Percentiles rank a stretch among this genome's conserved stretches.
Evolutionary conservation across 1,140 invertebrate species (phyloP).

Genomic region (Trinorchestia longiramus): DNA sequence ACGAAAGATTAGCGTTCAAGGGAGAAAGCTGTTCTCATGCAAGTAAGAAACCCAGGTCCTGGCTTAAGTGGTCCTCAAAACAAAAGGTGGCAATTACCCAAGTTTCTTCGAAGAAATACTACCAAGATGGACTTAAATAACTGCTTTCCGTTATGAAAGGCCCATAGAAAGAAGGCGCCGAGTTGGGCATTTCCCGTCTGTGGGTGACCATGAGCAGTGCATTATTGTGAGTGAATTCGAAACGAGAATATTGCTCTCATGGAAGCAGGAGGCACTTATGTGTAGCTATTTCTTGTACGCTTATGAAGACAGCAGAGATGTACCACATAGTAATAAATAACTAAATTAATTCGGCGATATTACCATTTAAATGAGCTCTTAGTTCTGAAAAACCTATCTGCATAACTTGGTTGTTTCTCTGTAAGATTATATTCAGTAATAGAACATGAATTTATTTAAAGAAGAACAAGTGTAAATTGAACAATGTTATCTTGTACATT

Average conservation of each 20-base stretch:
- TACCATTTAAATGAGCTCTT: not conserved
- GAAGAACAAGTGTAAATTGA: not conserved
- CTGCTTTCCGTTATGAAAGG: slow-evolving; percentile 6
- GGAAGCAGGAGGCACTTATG: not conserved
- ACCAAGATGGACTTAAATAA: not conserved
- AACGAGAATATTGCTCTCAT: not conserved
- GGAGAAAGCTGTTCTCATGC: not conserved
- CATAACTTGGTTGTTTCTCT: not conserved
- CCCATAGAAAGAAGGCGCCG: not conserved
- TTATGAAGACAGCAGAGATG: not conserved
- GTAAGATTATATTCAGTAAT: not conserved
- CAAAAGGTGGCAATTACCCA: slow-evolving; percentile 6
- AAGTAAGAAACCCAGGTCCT: not conserved
- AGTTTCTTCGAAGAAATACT: slow-evolving; percentile 4
- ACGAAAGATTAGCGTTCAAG: not conserved
- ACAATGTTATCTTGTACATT: too few species aligned
- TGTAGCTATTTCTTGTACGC: not conserved
- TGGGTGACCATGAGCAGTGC: not conserved
- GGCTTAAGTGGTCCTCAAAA: not conserved
- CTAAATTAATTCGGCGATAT: not conserved
- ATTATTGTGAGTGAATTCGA: not conserved
- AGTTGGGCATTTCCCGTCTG: not conserved
- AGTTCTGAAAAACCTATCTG: not conserved
- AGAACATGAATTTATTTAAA: not conserved
- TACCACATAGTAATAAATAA: not conserved